Base-by-base conservation (phyloP, 2,888 invertebrate genomes). In the Catocala nupta region DNA sequence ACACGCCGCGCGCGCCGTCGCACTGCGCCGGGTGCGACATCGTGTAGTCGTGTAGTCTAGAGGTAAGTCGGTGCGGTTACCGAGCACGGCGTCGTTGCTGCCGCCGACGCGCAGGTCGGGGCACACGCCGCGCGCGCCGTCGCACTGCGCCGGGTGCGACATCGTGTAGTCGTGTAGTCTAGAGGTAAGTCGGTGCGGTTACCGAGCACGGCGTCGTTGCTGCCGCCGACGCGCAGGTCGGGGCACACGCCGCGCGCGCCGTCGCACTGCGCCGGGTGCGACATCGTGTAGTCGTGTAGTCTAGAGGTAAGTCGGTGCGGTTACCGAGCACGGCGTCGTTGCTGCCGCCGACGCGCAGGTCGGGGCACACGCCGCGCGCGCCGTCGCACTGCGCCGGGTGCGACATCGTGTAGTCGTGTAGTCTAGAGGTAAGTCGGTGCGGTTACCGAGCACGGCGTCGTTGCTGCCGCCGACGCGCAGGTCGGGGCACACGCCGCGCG, bases 101-200 rank as follows among this genome's bases (percentile, higher is more conserved):
- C 98, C 98, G 0, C 97, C 97, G 10, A 98, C 95, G 49, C 97
- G 94, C 68, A 96, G 95, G 83, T 98, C 98, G 0, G 98, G 98
- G 81, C 98, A 98, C 5, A 98, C 98, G 0, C 98, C 98, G 43
- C 95, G 95, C 76, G 96, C 95, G 0, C 97, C 97, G 83, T 98
- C 97, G 80, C 98, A 98, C 87, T 98, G 97, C 0, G 97, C 95
- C 58, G 96, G 92, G 72, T 97, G 96, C 0, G 97, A 96, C 88
- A 98, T 96, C 81, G 96, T 97, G 88, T 98, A 98, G 90, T 98
- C 98, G 10, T n/a, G n/a, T n/a, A n/a, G n/a, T n/a, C n/a, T n/a
- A n/a, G n/a, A n/a, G n/a, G n/a, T n/a, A n/a, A n/a, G n/a, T n/a
- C n/a, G n/a, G 25, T 47, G n/a, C 16, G 2, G 25, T 73, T 81